Conservation (phyloP, 2,888 invertebrate genomes). For the Nyleta sp. region DNA sequence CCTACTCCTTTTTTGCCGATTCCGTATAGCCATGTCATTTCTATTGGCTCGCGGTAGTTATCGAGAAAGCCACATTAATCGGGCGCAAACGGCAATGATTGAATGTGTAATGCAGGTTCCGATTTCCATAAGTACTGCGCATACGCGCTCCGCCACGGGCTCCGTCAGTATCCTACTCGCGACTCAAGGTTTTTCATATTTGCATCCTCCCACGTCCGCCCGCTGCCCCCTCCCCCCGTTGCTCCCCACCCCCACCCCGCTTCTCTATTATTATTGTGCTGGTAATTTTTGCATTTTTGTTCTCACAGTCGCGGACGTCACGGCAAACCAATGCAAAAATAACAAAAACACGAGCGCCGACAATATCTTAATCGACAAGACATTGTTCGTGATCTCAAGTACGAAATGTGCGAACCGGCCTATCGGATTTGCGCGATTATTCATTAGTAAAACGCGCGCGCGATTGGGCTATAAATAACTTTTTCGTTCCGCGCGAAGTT, state of each 20-base stretch:
- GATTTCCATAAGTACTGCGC: slow-evolving; percentile 61
- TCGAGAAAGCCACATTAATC: slow-evolving; percentile 63
- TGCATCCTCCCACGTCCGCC: slow-evolving; percentile 69
- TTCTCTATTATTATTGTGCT: slow-evolving; percentile 47
- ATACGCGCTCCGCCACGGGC: slow-evolving; percentile 54
- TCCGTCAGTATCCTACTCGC: slow-evolving; percentile 53
- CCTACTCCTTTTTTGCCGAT: slow-evolving; percentile 16
- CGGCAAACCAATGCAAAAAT: slow-evolving; percentile 30
- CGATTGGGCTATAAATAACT: no score
- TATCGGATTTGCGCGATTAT: slow-evolving; percentile 5
- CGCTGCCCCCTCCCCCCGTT: slow-evolving; percentile 26
- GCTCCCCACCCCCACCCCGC: slow-evolving; percentile 38
- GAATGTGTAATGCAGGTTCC: slow-evolving; percentile 61
- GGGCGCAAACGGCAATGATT: slow-evolving; percentile 66
- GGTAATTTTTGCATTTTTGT: slow-evolving; percentile 59
- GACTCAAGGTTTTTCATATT: slow-evolving; percentile 75
- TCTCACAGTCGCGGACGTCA: slow-evolving; percentile 53
- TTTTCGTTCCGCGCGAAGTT: no score
- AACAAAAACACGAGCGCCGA: slow-evolving; percentile 42
- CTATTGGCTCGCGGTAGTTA: slow-evolving; percentile 33
- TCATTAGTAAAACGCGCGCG: slow-evolving; percentile 4
- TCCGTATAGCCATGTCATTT: slow-evolving; percentile 30
- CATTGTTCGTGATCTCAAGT: slow-evolving; percentile 38
- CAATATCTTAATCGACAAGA: slow-evolving; percentile 39
- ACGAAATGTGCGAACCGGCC: slow-evolving; percentile 23